Evolutionary conservation across 2,888 invertebrate genomes (phyloP).

Genomic region (Incurvaria masculella): DNA sequence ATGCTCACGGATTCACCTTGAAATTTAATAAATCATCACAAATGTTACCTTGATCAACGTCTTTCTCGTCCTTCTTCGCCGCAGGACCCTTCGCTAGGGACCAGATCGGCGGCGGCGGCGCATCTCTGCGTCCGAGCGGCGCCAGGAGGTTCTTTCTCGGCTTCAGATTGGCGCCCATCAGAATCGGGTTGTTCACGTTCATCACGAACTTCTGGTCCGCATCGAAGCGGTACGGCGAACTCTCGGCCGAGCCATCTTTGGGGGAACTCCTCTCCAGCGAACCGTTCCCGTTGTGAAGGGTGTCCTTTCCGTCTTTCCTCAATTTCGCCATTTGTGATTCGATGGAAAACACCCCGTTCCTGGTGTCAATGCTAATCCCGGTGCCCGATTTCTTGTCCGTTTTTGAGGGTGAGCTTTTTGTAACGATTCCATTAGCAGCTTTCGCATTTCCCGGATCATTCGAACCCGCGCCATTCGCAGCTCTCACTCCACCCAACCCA

Average conservation of each 20-base stretch:
- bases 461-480: background rate
- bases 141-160: slow-evolving; percentile 42
- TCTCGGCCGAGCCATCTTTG: background rate
- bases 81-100: slow-evolving; percentile 38
- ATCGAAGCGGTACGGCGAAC: slow-evolving; percentile 11
- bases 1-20: too few species aligned
- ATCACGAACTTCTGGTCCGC: slow-evolving; percentile 14
- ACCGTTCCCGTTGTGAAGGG: background rate
- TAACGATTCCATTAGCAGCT: too few species aligned
- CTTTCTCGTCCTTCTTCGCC: background rate
- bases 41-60: background rate
- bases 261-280: background rate
- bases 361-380: slow-evolving; percentile 9
- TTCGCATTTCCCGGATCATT: background rate
- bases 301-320: slow-evolving; percentile 15
- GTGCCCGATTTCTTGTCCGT: slow-evolving; percentile 20
- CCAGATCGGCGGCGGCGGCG: slow-evolving; percentile 33
- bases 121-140: slow-evolving; percentile 36
- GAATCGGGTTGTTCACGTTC: slow-evolving; percentile 16
- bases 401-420: background rate
- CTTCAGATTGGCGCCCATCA: slow-evolving; percentile 21
- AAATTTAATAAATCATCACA: too few species aligned
- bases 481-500: background rate
- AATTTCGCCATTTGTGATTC: slow-evolving; percentile 37
- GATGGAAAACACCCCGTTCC: slow-evolving; percentile 34